These are phyloP conservation scores for Puntigrus tetrazona DNA, from an alignment of 2,113 vertebrate genomes.

Conservation along the genomic window DNA sequence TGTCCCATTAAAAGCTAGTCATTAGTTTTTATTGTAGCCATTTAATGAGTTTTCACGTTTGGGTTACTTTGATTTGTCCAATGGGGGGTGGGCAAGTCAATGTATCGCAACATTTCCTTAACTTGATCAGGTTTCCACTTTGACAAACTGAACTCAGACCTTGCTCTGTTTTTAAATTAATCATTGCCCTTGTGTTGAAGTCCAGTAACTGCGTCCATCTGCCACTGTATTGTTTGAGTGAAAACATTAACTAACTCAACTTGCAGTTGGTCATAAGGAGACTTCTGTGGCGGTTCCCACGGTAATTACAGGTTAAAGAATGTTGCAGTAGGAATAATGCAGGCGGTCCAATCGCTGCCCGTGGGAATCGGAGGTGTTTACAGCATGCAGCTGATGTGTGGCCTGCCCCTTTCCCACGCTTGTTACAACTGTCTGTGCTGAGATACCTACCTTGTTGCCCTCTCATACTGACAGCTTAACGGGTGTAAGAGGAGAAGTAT, in stretches of 20 bases:
- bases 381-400: slow-evolving; percentile 51
- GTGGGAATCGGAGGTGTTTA: slow-evolving; percentile 79
- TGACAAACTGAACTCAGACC: background rate
- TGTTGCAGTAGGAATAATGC: slow-evolving; percentile 67
- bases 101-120: background rate
- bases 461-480: slow-evolving; percentile 75
- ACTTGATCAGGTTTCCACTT: background rate
- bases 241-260: slow-evolving; percentile 68
- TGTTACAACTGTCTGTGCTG: slow-evolving; percentile 63
- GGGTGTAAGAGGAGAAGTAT: slow-evolving; percentile 66
- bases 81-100: no score
- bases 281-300: slow-evolving; percentile 76
- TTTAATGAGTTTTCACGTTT: background rate
- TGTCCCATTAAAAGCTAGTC: background rate
- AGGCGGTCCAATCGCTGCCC: slow-evolving; percentile 62
- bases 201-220: slow-evolving; percentile 47
- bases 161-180: slow-evolving; percentile 34
- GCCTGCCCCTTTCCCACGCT: slow-evolving; percentile 81
- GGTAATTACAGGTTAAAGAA: slow-evolving; percentile 71
- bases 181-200: slow-evolving; percentile 44
- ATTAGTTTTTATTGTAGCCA: background rate
- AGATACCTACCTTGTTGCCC: slow-evolving; percentile 72
- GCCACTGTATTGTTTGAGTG: slow-evolving; percentile 58
- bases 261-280: slow-evolving; percentile 62
- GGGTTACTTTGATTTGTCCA: no score